Evolutionary conservation across 2,888 invertebrate genomes (phyloP), one percentile per base, ranked within the genome.

Genomic region (Artemia sinica): DNA sequence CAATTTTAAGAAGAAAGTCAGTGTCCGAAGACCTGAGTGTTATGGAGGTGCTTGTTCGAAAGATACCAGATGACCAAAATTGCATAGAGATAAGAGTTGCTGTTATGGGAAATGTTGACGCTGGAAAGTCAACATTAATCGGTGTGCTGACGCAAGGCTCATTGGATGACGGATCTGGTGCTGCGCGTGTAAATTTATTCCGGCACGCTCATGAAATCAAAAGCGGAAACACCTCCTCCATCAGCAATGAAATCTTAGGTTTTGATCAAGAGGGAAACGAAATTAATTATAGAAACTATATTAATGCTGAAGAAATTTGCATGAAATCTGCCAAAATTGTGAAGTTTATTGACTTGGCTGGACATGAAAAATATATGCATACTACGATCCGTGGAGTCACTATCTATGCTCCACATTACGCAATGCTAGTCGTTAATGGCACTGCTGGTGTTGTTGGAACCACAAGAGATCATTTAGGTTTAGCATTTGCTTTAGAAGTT

Each of bases 81-180:
- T 89, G 86, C 72, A 86, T 93, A 67, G 96, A 97, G 77, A 81
- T 97, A 65, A 81, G 94, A 69, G 85, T 94, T 7, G 95, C 95
- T 0, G 94, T 97, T 50, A 84, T 95, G 77, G 97, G 97, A 0
- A 91, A 91, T 73, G 92, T 92, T 73, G 94, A 95, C 79, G 92
- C 91, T 2, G 96, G 96, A n/a, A 97, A 97, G 77, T 94, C 94
- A 8, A 97, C 96, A 0, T 82, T 97, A 50, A 82, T 96, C 50
- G 97, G 97, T 12, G 96, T 97, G 0, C 79, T 98, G 50, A 96
- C 96, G 0, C 94, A 96, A 79, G 95, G 96, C 49, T 91, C 90
- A 77, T 80, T 93, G 71, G 97, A 98, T 78, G 96, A 97, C 79
- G 97, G 97, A 0, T 82, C 91, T 70, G 96, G 98, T 8, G 85